Percentiles rank a stretch among this genome's conserved stretches.
These are phyloP conservation scores for Parazoanthus darwini DNA, from an alignment of 92 coral and sea anemone species.

Conservation along the genomic window DNA sequence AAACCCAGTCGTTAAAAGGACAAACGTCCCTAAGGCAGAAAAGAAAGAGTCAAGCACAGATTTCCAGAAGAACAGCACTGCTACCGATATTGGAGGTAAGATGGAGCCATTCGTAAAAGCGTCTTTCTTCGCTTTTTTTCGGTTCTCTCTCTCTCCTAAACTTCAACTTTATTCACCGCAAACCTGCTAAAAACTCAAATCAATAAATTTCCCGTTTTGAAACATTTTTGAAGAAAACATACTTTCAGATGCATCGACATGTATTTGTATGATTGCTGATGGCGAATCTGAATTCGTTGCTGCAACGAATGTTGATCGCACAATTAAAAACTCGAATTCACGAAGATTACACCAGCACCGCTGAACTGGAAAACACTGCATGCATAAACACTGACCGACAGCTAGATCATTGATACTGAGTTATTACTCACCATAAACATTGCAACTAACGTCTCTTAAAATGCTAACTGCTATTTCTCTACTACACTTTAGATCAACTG, in stretches of 20 bases:
- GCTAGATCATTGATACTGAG: background rate
- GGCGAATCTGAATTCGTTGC: too few species aligned
- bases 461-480: background rate
- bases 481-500: constrained; percentile 56
- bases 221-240: too few species aligned
- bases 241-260: too few species aligned
- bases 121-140: background rate
- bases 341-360: too few species aligned
- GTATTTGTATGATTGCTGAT: too few species aligned
- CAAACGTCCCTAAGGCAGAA: constrained; percentile 80
- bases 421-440: background rate
- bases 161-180: background rate
- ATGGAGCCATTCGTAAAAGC: background rate
- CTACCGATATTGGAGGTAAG: constrained; percentile 28
- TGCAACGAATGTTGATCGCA: too few species aligned
- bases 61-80: constrained; percentile 70
- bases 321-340: too few species aligned
- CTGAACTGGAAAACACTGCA: too few species aligned
- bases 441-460: too few species aligned
- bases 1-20: constrained; percentile 87
- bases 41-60: constrained; percentile 69
- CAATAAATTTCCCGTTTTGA: too few species aligned
- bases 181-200: too few species aligned
- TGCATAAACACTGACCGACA: too few species aligned
- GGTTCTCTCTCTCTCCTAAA: background rate